Percentiles rank a stretch among this genome's conserved stretches.
phyloP scores from a whole-genome alignment of 2,888 invertebrate genomes.

The Ennomos fuscantarius region DNA sequence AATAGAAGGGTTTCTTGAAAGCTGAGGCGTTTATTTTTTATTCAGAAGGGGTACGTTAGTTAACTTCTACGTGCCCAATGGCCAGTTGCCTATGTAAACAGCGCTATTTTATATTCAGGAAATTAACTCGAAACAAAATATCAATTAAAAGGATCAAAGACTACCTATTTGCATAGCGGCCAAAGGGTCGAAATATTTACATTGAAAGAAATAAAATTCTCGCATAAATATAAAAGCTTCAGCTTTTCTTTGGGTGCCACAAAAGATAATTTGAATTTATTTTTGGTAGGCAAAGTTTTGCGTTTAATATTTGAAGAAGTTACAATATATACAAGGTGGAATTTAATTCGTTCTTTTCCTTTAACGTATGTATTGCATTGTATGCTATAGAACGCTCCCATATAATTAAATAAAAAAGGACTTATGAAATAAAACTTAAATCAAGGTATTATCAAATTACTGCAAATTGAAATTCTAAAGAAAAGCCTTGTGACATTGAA shows the following conservation, averaged over 20 bases:
- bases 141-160: constrained; percentile 65
- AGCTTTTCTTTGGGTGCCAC: constrained; percentile 26
- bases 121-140: constrained; percentile 55
- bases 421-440: no score
- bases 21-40: constrained; percentile 34
- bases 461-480: no score
- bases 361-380: no score
- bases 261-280: constrained; percentile 30
- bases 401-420: no score
- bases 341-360: no score
- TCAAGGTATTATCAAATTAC: no score
- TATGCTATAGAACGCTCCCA: no score
- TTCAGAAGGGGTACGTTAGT: constrained; percentile 35
- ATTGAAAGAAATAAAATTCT: constrained; percentile 51
- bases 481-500: no score
- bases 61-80: constrained; percentile 37
- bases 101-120: constrained; percentile 39
- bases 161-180: constrained; percentile 49
- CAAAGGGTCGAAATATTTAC: constrained; percentile 57
- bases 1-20: constrained; percentile 29
- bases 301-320: no score
- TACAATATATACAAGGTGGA: no score
- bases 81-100: constrained; percentile 36
- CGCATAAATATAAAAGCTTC: constrained; percentile 47
- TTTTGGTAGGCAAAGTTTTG: constrained; percentile 7